Base-by-base conservation (phyloP, 2,113 vertebrate genomes). In the Gallinago jamesoni region DNA sequence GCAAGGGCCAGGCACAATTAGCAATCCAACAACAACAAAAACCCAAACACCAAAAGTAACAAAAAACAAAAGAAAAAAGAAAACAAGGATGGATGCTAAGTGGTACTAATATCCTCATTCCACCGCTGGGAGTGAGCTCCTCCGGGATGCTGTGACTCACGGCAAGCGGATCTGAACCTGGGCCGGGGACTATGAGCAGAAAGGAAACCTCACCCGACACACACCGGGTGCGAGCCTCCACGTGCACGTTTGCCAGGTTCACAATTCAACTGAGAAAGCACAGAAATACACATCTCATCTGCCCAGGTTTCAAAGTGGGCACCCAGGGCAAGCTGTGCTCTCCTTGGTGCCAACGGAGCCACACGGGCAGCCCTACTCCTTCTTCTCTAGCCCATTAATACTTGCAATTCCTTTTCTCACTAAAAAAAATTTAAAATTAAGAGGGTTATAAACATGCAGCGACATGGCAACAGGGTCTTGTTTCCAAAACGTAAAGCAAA, bases 401-500 rank as follows among this genome's bases (percentile, higher is more conserved):
- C 28, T 77, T 48, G 8, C 0, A 57, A 43, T 14, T 37, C 8
- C 13, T 83, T 77, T 88, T 55, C 56, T 69, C 73, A 82, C 20
- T 37, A 1, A 63, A 84, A 50, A 50, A 33, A 35, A 48, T 12
- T 39, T 12, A 39, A 39, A 53, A 41, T 25, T 11, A 59, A 68
- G 35, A 0, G 0, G 21, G 56, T 91, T 41, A 75, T 52, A 80
- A 80, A 59, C 60, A 48, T 4, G 25, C 41, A 66, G 56, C 24
- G 14, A 53, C 67, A 75, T 5, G 24, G 24, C 50, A 79, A 82
- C 12, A 47, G 6, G 14, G 11, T 45, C 73, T 62, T 50, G 50
- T 76, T 90, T 45, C 68, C 85, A 80, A 90, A 87, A 96, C 5
- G 22, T 33, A 68, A 92, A 88, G 12, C 56, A 57, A 60, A 83